Conservation (phyloP, 23 tunicate species). For the Phallusia fumigata region DNA sequence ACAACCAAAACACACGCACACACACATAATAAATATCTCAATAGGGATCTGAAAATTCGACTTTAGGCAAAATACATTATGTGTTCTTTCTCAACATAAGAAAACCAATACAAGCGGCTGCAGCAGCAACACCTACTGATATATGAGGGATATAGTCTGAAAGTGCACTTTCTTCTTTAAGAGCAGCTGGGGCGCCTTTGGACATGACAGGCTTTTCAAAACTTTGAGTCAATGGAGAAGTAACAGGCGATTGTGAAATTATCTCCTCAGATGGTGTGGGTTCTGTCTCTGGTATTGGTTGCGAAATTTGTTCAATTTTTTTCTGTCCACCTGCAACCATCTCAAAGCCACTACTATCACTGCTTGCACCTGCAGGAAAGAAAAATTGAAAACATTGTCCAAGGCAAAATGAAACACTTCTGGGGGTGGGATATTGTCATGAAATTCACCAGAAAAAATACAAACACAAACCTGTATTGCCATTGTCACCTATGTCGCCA, state of each 20-base stretch:
- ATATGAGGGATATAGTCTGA: conserved; percentile 86
- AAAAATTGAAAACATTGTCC: not conserved
- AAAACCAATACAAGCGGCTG: conserved; percentile 84
- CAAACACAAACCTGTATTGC: not conserved
- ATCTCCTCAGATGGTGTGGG: not conserved
- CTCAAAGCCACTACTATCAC: conserved; percentile 51
- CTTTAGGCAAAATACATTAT: not conserved
- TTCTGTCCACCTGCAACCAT: conserved; percentile 24
- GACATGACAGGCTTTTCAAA: not conserved
- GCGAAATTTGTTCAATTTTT: not conserved
- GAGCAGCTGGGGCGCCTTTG: not conserved
- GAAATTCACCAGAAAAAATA: too few relatives aligned
- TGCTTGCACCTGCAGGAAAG: conserved; percentile 18
- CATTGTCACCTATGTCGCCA: conserved; percentile 20
- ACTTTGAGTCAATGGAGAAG: not conserved
- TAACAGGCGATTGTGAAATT: not conserved
- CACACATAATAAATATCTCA: not conserved
- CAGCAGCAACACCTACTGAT: conserved; percentile 91
- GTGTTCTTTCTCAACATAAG: conserved; percentile 50
- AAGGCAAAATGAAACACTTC: too few relatives aligned
- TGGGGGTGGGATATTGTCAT: too few relatives aligned
- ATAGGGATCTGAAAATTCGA: conserved; percentile 1
- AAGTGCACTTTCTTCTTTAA: conserved; percentile 1
- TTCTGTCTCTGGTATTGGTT: not conserved
- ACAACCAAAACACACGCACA: not conserved